Conservation (phyloP, 2,797 vertebrate genomes). For the Sternarchorhynchus goeldii region DNA sequence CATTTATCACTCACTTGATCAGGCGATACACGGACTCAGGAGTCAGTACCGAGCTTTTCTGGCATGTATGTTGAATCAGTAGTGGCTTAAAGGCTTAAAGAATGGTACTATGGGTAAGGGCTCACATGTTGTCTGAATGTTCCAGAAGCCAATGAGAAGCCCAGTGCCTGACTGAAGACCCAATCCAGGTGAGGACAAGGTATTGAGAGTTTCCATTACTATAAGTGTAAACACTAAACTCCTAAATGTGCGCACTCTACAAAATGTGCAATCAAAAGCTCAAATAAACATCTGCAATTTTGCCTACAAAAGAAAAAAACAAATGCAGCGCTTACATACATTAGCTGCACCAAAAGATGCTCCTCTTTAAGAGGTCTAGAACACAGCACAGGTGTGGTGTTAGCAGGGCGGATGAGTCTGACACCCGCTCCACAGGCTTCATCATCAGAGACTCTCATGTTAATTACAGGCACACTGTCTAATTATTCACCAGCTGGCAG, state of each 20-base stretch:
- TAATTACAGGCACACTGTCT: constrained; percentile 73
- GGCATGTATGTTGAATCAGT: constrained; percentile 19
- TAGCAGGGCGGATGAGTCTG: constrained; percentile 53
- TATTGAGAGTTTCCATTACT: not conserved
- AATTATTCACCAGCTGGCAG: constrained; percentile 66
- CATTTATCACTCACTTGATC: constrained; percentile 29
- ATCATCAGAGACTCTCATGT: constrained; percentile 70
- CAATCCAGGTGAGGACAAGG: not conserved
- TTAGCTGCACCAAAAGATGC: not conserved
- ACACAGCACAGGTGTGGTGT: constrained; percentile 52
- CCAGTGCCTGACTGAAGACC: constrained; percentile 17
- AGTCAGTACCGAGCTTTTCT: constrained; percentile 23
- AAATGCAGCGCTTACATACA: too few relatives aligned
- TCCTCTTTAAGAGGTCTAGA: constrained; percentile 1
- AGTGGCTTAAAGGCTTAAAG: constrained; percentile 25
- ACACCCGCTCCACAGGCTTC: constrained; percentile 61
- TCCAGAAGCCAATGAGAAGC: not conserved
- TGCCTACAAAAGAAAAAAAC: too few relatives aligned
- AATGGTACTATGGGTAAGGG: constrained; percentile 10
- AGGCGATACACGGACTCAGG: constrained; percentile 8
- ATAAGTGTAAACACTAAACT: not conserved
- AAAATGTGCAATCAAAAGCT: not conserved
- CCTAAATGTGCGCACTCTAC: not conserved
- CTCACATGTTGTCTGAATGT: not conserved
- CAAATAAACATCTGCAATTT: too few relatives aligned